These are phyloP conservation scores for Penaeus vannamei DNA, from an alignment of 1,140 invertebrate species.

Conservation along the genomic window DNA sequence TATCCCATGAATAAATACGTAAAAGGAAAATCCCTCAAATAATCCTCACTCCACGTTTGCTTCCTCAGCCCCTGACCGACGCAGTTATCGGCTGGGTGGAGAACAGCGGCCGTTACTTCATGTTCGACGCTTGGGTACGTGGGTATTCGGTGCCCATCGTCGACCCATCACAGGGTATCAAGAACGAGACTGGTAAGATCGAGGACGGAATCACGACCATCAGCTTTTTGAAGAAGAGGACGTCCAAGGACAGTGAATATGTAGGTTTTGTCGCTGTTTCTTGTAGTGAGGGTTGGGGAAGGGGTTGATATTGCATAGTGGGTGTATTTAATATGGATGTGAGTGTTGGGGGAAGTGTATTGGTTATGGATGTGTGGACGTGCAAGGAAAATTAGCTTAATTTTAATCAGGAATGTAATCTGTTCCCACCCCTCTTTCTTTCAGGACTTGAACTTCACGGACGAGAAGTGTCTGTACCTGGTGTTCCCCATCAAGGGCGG, in stretches of 20 bases:
- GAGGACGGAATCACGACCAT: conserved; percentile 85
- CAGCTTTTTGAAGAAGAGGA: conserved; percentile 84
- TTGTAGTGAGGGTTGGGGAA: neutral
- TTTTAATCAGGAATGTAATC: neutral
- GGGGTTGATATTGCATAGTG: neutral
- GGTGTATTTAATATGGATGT: neutral
- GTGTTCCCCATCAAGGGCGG: conserved; percentile 92
- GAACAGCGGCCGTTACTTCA: conserved; percentile 80
- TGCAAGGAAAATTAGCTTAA: neutral
- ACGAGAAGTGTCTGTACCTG: conserved; percentile 87
- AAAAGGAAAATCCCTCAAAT: neutral
- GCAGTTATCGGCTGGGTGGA: conserved; percentile 91
- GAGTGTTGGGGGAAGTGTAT: neutral
- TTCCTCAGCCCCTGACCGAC: conserved; percentile 80
- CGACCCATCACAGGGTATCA: conserved; percentile 83
- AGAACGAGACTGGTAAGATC: conserved; percentile 79
- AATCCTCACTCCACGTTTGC: neutral
- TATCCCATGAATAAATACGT: too few species aligned
- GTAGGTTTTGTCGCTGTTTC: neutral
- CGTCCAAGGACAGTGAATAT: conserved; percentile 79
- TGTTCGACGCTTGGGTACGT: conserved; percentile 90
- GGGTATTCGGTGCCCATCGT: conserved; percentile 77
- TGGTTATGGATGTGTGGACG: neutral
- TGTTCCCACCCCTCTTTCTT: conserved; percentile 43
- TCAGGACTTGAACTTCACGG: conserved; percentile 86